Evolutionary conservation across 2,888 invertebrate genomes (phyloP).

Genomic region (Nephrotoma flavescens): DNA sequence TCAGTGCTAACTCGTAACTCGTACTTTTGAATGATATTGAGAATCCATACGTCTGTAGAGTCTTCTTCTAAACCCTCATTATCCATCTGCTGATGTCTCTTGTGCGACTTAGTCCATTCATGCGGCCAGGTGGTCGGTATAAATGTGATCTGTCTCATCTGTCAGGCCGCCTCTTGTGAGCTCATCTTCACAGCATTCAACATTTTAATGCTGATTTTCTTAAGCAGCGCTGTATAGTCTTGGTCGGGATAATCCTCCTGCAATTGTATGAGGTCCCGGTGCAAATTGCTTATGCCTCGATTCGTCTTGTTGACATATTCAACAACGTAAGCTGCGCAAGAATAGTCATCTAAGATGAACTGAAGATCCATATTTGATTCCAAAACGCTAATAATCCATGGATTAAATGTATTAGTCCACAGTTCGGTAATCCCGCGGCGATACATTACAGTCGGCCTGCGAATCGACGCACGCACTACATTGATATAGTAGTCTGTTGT

Average conservation of each 20-base stretch:
- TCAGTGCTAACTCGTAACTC: neutral
- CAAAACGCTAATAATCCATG: constrained; percentile 5
- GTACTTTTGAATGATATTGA: neutral
- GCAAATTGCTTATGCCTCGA: constrained; percentile 4
- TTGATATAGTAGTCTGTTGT: neutral
- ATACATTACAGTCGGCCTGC: neutral
- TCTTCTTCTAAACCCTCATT: neutral
- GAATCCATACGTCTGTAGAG: neutral
- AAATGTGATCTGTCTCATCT: too few relatives aligned
- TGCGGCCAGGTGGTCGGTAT: constrained; percentile 19
- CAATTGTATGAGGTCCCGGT: constrained; percentile 12
- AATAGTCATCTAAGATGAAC: constrained; percentile 22
- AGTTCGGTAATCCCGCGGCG: neutral
- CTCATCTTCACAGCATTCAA: constrained; percentile 24
- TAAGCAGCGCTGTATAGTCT: constrained; percentile 19
- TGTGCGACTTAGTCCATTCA: neutral
- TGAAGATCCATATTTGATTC: constrained; percentile 26
- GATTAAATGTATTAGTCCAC: neutral
- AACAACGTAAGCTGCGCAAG: neutral
- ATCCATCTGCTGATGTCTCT: neutral
- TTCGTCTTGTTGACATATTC: neutral
- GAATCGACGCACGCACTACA: too few relatives aligned
- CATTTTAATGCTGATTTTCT: constrained; percentile 20
- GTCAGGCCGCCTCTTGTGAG: constrained; percentile 31
- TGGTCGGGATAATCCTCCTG: constrained; percentile 24